Base-by-base conservation (phyloP, 2,113 vertebrate genomes). In the Protomyctophum bolini region DNA sequence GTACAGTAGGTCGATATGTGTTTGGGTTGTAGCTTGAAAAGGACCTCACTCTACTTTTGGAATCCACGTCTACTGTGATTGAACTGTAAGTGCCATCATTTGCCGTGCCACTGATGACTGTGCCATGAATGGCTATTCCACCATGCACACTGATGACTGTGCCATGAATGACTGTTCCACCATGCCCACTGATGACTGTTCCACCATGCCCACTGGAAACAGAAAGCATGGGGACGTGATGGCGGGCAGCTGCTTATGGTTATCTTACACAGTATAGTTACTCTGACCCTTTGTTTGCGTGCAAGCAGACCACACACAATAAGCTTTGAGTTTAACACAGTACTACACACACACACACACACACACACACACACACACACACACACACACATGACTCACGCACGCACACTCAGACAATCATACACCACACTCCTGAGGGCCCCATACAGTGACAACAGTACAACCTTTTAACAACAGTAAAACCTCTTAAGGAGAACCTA, bases 251-350 rank as follows among this genome's bases (percentile, higher is more conserved):
- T 77, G 84, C 84, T 80, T 67, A 77, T 69, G 62, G 14, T 56
- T 50, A 41, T 41, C 33, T 41, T 41, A 41, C 33, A 41, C 33
- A 41, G 33, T 41, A 41, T 41, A 41, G 33, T 41, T 41, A 41
- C 33, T 41, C 33, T 41, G 67, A 62, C 6, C 59, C 57, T 70
- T 33, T 73, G 72, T 81, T 85, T 86, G 66, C 49, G 11, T 76
- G 49, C 80, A 82, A 79, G 62, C 69, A 64, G 57, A 82, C 73
- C 84, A 72, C 80, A 41, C 54, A 77, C 69, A 72, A 29, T 77
- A 72, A 76, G 68, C 68, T 41, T 79, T 65, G 65, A 72, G 69
- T 68, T 84, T 80, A 12, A 54, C 5, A 1, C 5, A n/a, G 10
- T 11, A 54, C 10, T 14, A n/a, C 8, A 15, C 14, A 15, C 49